Evolutionary conservation across 1,140 invertebrate genomes (phyloP), one percentile per base, ranked within the genome.

Genomic region (Alviniconcha marisindica): DNA sequence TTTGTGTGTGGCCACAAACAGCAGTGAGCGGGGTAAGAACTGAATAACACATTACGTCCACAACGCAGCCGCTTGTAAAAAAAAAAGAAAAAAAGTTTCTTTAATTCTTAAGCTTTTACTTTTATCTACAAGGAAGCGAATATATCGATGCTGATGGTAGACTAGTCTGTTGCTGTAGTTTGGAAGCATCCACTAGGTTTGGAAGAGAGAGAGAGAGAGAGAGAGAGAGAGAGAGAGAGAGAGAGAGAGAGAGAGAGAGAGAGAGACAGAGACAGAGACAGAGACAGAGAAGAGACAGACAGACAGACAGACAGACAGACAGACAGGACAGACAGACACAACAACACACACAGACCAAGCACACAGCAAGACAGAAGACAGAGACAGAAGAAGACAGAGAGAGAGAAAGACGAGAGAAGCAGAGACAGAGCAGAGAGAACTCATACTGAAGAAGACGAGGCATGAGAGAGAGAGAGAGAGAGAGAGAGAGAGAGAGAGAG

Each of bases 191-290:
- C 48, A 51, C 21, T 51, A 7, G 21, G 48, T 21, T 51, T 51
- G 21, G 48, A 51, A 51, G 21, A 12, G 48, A 51, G 10, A 51
- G 7, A 21, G 48, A 51, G 21, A 21, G 7, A 12, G 10, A 51
- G 48, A 51, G 48, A 51, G 21, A 51, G 21, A 51, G 7, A 51
- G 7, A 51, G 48, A 51, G 7, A 51, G 48, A 51, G 7, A 51
- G 48, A 51, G 48, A 51, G 10, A 56, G 40, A 78, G 33, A n/a
- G 60, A 83, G 54, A 83, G 12, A n/a, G 42, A 40, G 73, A 38
- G 36, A 44, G 33, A 54, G 71, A 78, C n/a, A 38, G 48, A 56
- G 77, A 78, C 18, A 48, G 36, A 56, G 77, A 56, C 18, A 48
- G 48, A 56, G 51, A 56, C 18, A 48, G 51, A 56, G 38, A 54